A percentile compares a stretch with the other conserved stretches of the same genome.
phyloP scores from a whole-genome alignment of 2,797 vertebrate species.

The Potorous gilbertii region DNA sequence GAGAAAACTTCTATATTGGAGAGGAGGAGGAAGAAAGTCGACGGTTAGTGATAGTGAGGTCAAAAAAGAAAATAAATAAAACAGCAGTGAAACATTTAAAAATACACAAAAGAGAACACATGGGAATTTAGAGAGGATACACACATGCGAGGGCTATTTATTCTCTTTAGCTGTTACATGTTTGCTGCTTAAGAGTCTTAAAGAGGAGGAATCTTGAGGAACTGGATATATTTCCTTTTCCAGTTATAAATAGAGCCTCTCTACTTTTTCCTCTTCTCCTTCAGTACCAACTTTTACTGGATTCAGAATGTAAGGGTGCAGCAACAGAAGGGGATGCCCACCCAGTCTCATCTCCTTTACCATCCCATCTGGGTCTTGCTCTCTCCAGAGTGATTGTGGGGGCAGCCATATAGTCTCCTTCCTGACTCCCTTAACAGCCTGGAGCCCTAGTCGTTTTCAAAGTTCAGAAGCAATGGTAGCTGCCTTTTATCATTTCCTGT shows the following conservation, averaged over 20 bases:
- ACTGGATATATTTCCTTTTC: not conserved
- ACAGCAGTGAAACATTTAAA: not conserved
- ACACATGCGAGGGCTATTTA: not conserved
- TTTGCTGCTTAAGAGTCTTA: not conserved
- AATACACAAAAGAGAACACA: not conserved
- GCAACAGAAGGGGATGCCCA: not conserved
- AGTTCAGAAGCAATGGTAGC: not conserved
- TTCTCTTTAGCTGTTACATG: not conserved
- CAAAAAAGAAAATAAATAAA: not conserved
- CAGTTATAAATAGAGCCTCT: not conserved
- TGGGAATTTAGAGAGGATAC: not conserved
- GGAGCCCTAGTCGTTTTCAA: not conserved
- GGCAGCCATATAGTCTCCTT: not conserved
- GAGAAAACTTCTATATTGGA: not conserved
- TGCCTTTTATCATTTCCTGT: not conserved
- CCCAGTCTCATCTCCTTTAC: not conserved
- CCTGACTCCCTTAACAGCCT: not conserved
- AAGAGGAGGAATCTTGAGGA: not conserved
- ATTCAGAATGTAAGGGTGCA: not conserved
- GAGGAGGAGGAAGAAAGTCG: not conserved
- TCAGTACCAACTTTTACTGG: not conserved
- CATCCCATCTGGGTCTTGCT: not conserved
- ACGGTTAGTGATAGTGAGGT: not conserved
- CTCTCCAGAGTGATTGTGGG: not conserved
- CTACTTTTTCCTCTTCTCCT: not conserved